Evolutionary conservation across 1,140 invertebrate species (phyloP), one percentile per base, ranked within the genome.

Genomic region (Drosophila parvula): DNA sequence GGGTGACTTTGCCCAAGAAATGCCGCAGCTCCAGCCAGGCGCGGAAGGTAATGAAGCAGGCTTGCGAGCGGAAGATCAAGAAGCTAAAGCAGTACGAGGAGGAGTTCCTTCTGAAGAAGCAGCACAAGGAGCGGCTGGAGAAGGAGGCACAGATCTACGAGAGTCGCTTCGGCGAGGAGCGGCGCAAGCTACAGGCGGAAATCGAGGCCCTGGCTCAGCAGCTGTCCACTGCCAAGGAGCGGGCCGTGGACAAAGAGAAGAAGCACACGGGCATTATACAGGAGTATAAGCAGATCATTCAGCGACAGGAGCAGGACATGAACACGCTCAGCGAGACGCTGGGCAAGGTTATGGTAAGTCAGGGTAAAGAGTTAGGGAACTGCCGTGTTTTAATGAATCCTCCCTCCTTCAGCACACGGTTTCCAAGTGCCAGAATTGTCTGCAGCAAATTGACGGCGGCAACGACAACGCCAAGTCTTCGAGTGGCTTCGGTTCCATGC

Each of bases 31-130:
- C 99, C 92, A 97, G 98, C 81, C 94, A 96, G 4, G 97, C 98
- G 0, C 95, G 95, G 50, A 95, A 97, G 59, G 94, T 99, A 9
- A 96, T 99, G 92, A 97, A 97, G 92, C 94, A 96, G 48, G 98
- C 98, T 7, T 97, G 97, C 82, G 96, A 95, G 81, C 94, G 98
- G 45, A 99, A 99, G 93, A 95, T 99, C 48, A 98, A 98, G 92
- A 97, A 98, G 90, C 92, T 99, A 58, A 97, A 97, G 92, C 99
- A 99, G 91, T 99, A 99, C 91, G 98, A 99, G 92, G 96, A 97
- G 74, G 98, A 99, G 90, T 99, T 97, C 93, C 92, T 95, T 64
- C 93, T 95, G 16, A 93, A 97, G 27, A 98, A 98, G 50, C 89
- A 95, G 95, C 95, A 86, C 97, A 93, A 98, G 58, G 95, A 96